A percentile compares a stretch with the other conserved stretches of the same genome.
phyloP scores from a whole-genome alignment of 2,888 invertebrate genomes.

The Gandaritis pyraliata region DNA sequence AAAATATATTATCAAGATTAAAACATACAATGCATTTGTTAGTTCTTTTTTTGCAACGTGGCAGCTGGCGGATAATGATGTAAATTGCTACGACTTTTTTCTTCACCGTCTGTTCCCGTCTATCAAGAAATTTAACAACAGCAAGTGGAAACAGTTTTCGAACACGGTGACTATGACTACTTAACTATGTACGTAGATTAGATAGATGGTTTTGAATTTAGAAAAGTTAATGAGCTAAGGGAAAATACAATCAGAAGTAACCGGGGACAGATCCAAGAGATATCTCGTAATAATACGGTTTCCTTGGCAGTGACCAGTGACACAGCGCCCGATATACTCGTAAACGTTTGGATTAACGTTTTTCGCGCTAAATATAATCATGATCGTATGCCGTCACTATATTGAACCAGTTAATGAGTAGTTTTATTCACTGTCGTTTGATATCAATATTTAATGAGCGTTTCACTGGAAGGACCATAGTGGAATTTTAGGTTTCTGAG shows the following conservation, averaged over 20 bases:
- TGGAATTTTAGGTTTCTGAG: too few species aligned
- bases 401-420: conserved; percentile 39
- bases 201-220: neutral
- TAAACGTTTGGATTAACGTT: conserved; percentile 45
- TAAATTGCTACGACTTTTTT: neutral
- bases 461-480: too few species aligned
- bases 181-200: neutral
- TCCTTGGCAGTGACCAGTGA: conserved; percentile 58
- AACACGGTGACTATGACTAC: neutral
- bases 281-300: conserved; percentile 34
- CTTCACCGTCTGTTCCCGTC: neutral
- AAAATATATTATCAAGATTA: conserved; percentile 15
- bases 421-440: conserved; percentile 36
- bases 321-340: conserved; percentile 47
- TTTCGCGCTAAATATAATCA: conserved; percentile 43
- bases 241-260: neutral
- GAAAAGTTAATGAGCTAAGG: neutral
- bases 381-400: conserved; percentile 36
- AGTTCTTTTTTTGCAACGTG: neutral
- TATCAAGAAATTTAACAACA: neutral
- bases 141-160: neutral
- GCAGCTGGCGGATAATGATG: conserved; percentile 5
- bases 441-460: conserved; percentile 23
- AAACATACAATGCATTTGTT: conserved; percentile 25
- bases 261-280: conserved; percentile 7